Base-by-base conservation (phyloP, 2,888 invertebrate species). In the Xestia rhomboidea region DNA sequence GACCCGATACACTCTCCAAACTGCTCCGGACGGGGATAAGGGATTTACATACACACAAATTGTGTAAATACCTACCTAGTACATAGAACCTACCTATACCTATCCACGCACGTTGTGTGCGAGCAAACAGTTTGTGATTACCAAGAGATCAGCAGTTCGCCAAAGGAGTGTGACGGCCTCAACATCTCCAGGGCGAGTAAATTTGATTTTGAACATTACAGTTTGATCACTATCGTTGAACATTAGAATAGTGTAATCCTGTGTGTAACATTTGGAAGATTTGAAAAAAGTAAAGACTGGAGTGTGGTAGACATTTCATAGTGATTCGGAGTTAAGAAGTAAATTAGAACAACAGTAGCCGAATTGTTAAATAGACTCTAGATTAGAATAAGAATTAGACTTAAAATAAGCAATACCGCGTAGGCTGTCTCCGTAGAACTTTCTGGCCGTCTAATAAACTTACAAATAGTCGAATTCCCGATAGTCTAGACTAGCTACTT, bases 101-200 rank as follows among this genome's bases (percentile, higher is more conserved):
- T 72, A 82, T 63, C 76, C 78, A 80, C 77, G 86, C 86, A 84
- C 87, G 85, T 81, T 72, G 88, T 88, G 89, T 85, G 85, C 90
- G 87, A 87, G 24, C 86, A 89, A 91, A 90, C 89, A 92, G 90
- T 90, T 86, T 93, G 93, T 95, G 95, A 91, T 92, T 91, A 92
- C 92, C 95, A 93, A 94, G 94, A 90, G 91, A 90, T 92, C 93
- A 92, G 93, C 94, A 92, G 93, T 93, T 90, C 93, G 92, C 92
- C 94, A 92, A 93, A 91, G 93, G 92, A 94, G 94, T 91, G 94
- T 90, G 94, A 92, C 93, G 93, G 90, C 95, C 92, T 89, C 94
- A 91, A 89, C 96, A 93, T 85, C 89, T 91, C 91, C 96, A 96
- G 96, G 96, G 96, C 96, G 96, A 96, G 96, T 96, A 96, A 96